Base-by-base conservation (phyloP, 2,113 vertebrate genomes). In the Coregonus clupeaformis region DNA sequence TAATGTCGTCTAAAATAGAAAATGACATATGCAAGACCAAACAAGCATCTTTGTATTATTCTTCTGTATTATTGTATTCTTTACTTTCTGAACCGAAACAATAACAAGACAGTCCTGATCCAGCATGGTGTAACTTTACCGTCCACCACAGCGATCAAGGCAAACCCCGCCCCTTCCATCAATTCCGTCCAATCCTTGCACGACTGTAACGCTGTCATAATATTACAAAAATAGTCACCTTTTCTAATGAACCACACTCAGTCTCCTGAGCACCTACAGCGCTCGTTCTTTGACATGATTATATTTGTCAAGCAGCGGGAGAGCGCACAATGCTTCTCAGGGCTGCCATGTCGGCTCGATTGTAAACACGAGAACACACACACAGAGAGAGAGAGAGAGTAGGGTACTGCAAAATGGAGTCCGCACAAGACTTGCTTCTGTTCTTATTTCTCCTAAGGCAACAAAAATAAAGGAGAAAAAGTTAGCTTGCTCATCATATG, bases 81-180 rank as follows among this genome's bases (percentile, higher is more conserved):
- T 1, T 78, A 80, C 22, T 77, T 73, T 75, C 71, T 72, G 81
- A 87, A 87, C 71, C 82, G 68, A 78, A 88, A 89, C 84, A 85
- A 81, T 72, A 85, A 64, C 79, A 69, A 64, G 85, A n/a, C n/a
- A n/a, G n/a, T n/a, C n/a, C 77, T 74, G 47, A 60, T 24, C n/a
- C 57, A 60, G 57, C 57, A 22, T 79, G 85, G 65, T 78, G 49
- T 5, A 14, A 16, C 80, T 75, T 64, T 73, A 24, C 13, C 49
- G 68, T 47, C 47, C 2, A 22, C 6, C 1, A 60, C 57, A 68
- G 94, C 87, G 88, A 89, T 92, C 93, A 85, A 82, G 78, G 66
- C 67, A 84, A 89, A 76, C 89, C 89, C 92, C 95, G 91, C 94
- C 95, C 94, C 88, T 83, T 92, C 86, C 84, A 91, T 94, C 85